phyloP scores from a whole-genome alignment of 2,113 vertebrate species.

The Spermophilus dauricus region DNA sequence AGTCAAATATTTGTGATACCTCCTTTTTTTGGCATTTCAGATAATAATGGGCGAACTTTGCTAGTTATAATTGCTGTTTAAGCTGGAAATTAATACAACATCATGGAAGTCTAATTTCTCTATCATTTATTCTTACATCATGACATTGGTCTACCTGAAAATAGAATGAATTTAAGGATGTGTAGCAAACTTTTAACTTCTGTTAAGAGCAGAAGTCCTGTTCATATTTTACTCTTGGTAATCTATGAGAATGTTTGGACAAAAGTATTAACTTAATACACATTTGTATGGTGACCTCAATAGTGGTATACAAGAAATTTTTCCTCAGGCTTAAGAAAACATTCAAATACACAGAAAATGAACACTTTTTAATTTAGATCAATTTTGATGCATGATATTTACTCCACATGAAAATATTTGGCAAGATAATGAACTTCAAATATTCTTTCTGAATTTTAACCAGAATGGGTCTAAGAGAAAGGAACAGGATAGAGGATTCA shows the following conservation, averaged over 20 bases:
- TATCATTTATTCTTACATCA: neutral
- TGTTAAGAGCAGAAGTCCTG: neutral
- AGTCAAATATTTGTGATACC: neutral
- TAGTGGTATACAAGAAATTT: neutral
- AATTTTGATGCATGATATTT: neutral
- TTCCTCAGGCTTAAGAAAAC: neutral
- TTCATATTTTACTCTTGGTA: neutral
- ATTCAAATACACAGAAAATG: neutral
- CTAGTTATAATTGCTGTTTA: neutral
- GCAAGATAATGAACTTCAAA: neutral
- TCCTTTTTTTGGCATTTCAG: neutral
- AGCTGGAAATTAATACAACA: neutral
- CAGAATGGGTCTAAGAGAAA: neutral
- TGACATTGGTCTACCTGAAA: neutral
- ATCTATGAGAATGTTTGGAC: neutral
- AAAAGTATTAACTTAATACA: neutral
- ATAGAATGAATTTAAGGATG: neutral
- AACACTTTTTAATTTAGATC: neutral
- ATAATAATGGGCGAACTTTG: neutral
- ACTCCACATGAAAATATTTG: neutral
- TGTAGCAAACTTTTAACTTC: neutral
- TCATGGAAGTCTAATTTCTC: neutral
- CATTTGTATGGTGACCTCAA: neutral
- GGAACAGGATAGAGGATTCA: neutral
- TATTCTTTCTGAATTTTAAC: neutral